Evolutionary conservation across 2,113 vertebrate species (phyloP).

Genomic region (Chloropsis cyanopogon): DNA sequence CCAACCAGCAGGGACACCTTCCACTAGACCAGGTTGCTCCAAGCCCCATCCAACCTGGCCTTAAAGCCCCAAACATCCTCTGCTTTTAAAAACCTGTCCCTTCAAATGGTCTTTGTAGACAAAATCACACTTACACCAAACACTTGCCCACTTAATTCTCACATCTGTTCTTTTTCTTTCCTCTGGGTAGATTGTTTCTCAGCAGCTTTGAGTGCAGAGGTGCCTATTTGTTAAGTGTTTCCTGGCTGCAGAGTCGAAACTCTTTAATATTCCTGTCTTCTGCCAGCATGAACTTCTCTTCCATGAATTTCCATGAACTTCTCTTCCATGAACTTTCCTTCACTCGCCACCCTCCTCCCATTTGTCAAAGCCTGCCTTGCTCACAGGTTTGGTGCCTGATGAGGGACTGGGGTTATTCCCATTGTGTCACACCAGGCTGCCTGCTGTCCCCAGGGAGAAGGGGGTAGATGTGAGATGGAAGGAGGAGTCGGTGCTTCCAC

Average conservation of each 20-base stretch:
- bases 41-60: not conserved
- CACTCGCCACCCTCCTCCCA: rapidly evolving
- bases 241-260: not conserved
- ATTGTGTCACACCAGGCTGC: not conserved
- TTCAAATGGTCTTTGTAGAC: not conserved
- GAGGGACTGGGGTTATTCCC: not conserved
- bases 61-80: not conserved
- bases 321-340: not conserved
- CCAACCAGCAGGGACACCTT: not conserved
- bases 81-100: not conserved
- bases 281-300: not conserved
- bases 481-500: not conserved
- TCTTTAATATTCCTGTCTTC: not conserved
- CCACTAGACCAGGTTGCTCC: not conserved
- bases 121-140: not conserved
- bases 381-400: not conserved
- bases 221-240: not conserved
- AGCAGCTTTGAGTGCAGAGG: not conserved
- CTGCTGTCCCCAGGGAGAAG: not conserved
- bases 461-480: not conserved
- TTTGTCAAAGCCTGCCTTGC: not conserved
- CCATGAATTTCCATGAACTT: too few relatives aligned
- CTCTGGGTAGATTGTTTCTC: not conserved
- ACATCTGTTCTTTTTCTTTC: not conserved
- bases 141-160: not conserved